phyloP scores from a whole-genome alignment of 2,797 vertebrate genomes.

The Silurus lanzhouensis region DNA sequence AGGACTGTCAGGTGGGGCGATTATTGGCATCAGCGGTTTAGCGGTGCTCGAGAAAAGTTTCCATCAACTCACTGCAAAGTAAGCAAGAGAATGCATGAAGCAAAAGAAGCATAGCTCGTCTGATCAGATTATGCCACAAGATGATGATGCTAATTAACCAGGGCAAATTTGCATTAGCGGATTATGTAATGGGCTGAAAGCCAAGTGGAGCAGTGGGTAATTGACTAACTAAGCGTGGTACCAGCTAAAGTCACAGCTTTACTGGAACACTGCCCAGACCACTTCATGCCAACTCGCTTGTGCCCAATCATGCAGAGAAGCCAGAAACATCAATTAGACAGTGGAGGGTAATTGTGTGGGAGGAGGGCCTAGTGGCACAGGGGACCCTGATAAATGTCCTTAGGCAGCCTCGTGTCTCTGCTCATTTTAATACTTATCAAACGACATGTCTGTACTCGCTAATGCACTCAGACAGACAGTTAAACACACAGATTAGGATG shows the following conservation, averaged over 20 bases:
- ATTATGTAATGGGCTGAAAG: slow-evolving; percentile 76
- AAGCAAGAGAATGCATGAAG: slow-evolving; percentile 27
- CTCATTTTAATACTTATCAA: slow-evolving; percentile 70
- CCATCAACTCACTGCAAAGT: neutral
- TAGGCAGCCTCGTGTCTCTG: slow-evolving; percentile 71
- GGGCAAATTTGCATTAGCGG: slow-evolving; percentile 78
- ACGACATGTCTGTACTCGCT: slow-evolving; percentile 70
- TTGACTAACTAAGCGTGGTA: slow-evolving; percentile 77
- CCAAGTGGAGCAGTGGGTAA: slow-evolving; percentile 45
- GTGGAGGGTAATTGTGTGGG: slow-evolving; percentile 80
- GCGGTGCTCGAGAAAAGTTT: slow-evolving; percentile 63
- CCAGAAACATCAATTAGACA: slow-evolving; percentile 81
- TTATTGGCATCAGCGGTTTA: slow-evolving; percentile 61
- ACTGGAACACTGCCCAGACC: slow-evolving; percentile 71
- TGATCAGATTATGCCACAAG: slow-evolving; percentile 74
- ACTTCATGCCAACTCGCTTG: slow-evolving; percentile 80
- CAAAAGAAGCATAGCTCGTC: slow-evolving; percentile 72
- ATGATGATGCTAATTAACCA: slow-evolving; percentile 80
- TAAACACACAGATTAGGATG: slow-evolving; percentile 44
- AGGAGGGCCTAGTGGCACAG: slow-evolving; percentile 75
- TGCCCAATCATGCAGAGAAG: slow-evolving; percentile 79
- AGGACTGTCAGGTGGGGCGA: slow-evolving; percentile 59
- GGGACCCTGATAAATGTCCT: slow-evolving; percentile 76
- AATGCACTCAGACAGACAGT: slow-evolving; percentile 56
- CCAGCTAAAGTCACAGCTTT: slow-evolving; percentile 81